Base-by-base conservation (phyloP, 1,140 invertebrate genomes). In the Amyelois transitella region DNA sequence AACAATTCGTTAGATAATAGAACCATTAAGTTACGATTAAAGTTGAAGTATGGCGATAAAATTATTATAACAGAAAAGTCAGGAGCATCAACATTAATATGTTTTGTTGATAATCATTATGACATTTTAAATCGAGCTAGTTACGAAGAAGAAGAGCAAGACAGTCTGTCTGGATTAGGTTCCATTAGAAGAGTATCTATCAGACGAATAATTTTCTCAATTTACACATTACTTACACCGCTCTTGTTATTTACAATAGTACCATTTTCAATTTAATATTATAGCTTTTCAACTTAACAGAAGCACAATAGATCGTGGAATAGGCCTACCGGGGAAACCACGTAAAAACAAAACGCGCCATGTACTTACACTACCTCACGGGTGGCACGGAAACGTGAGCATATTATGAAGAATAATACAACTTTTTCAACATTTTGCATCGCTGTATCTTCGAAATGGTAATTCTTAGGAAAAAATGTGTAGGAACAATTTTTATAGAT, bases 241-340 rank as follows among this genome's bases (percentile, higher is more conserved):
- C 38, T 43, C 17, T 43, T 18, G 17, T 43, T 14, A 47, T 67
- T 51, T 61, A 24, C 65, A 61, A 64, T 60, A 61, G 53, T 67
- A 47, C 18, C 18, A 47, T 47, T 47, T 47, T 47, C 18, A 47
- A 18, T 47, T 47, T 10, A 10, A 47, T 47, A 47, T 19, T 3
- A 47, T 19, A 47, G 22, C 22, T 24, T 67, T 58, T 44, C 54
- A 21, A 60, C 55, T 61, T 53, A 61, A 61, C 58, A 65, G 58
- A 55, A 65, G 58, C 58, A 65, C 48, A 65, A 61, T 58, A 51
- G 58, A 65, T 58, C 62, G 61, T 64, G 53, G 56, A 64, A 21
- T 58, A 53, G 51, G 51, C 51, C 32, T 43, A 53, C 51, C 25
- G 51, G 51, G 51, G 49, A 25, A 51, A 51, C 49, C 49, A 51